Percentiles rank a stretch among this genome's conserved stretches.
Evolutionary conservation across 1,140 invertebrate species (phyloP).

Genomic region (Venturia canescens): DNA sequence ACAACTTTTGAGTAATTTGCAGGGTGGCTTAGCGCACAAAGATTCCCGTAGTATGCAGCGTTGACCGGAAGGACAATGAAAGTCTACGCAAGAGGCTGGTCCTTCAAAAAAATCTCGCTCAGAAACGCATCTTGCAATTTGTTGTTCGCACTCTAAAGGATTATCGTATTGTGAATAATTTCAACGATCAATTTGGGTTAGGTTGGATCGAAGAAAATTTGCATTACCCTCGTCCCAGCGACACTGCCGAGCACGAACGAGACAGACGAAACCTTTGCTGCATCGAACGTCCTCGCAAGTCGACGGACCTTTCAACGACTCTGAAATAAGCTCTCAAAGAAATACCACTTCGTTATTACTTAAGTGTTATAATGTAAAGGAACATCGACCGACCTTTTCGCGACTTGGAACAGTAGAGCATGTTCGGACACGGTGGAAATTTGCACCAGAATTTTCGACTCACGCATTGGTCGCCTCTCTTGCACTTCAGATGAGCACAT

Average conservation of each 20-base stretch:
- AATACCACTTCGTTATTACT: conserved; percentile 17
- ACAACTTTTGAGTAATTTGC: conserved; percentile 66
- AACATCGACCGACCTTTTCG: conserved; percentile 57
- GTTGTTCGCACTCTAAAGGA: conserved; percentile 59
- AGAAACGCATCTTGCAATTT: conserved; percentile 62
- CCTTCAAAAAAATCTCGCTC: conserved; percentile 60
- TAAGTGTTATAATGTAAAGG: not conserved
- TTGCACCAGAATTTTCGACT: conserved; percentile 66
- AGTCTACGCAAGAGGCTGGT: conserved; percentile 61
- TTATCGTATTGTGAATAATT: too few relatives aligned
- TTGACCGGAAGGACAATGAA: conserved; percentile 59
- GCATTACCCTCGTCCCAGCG: conserved; percentile 62
- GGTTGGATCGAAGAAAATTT: too few relatives aligned
- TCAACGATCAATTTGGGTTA: too few relatives aligned
- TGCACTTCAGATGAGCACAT: conserved; percentile 60
- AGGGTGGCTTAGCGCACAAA: conserved; percentile 61
- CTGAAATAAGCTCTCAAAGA: conserved; percentile 52
- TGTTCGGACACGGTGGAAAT: conserved; percentile 62
- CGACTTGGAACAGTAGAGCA: conserved; percentile 65
- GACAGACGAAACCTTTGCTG: conserved; percentile 60
- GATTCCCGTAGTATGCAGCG: conserved; percentile 66
- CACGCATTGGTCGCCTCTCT: conserved; percentile 58
- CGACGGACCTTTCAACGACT: conserved; percentile 62
- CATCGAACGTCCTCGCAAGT: conserved; percentile 64
- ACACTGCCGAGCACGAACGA: conserved; percentile 59